These are phyloP conservation scores for Momotus momota DNA, from an alignment of 2,797 vertebrate species.

Conservation along the genomic window DNA sequence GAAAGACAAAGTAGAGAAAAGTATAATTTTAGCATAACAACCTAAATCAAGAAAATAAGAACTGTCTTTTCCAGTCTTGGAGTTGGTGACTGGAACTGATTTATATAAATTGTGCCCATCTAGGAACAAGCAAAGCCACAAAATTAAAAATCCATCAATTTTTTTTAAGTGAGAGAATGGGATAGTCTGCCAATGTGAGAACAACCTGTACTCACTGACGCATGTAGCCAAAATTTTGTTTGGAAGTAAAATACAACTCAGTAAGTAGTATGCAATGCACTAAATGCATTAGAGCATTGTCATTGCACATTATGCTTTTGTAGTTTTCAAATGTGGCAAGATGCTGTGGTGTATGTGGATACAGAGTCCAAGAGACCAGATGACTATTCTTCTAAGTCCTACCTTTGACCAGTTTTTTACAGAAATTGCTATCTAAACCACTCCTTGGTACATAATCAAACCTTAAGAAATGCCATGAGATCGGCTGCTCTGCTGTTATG, in stretches of 20 bases:
- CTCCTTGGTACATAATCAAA: neutral
- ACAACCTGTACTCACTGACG: neutral
- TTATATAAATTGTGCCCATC: neutral
- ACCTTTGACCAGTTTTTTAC: neutral
- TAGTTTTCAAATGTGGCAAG: neutral
- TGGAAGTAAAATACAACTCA: conserved; percentile 1
- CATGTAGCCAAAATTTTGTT: conserved; percentile 19
- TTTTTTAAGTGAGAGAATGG: neutral
- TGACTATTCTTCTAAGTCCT: neutral
- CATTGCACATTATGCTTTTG: neutral
- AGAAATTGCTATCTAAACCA: neutral
- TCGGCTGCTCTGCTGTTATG: neutral
- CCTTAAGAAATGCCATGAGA: neutral
- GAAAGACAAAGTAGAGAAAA: neutral
- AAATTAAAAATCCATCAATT: conserved; percentile 23
- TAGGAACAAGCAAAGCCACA: neutral
- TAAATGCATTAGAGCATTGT: neutral
- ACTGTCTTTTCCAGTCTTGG: neutral
- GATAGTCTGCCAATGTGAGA: neutral
- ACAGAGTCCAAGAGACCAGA: neutral
- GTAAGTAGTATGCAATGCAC: neutral
- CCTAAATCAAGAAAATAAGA: neutral
- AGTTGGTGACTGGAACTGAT: neutral
- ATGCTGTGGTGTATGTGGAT: neutral
- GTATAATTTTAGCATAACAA: neutral